These are phyloP conservation scores for Tetanocera ferruginea DNA, from an alignment of 2,888 invertebrate species.

Conservation along the genomic window DNA sequence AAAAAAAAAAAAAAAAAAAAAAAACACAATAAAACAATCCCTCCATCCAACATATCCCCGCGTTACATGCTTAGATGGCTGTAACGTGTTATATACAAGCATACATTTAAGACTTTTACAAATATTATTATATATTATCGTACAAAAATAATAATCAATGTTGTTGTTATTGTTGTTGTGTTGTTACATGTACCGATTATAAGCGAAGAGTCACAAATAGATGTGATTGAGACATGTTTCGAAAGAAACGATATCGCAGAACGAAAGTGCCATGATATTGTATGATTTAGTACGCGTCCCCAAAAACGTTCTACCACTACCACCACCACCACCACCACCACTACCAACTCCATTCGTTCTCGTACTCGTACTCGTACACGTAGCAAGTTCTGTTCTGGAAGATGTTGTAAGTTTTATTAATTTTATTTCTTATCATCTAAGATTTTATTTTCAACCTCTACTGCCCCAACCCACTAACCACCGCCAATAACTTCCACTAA, in stretches of 20 bases:
- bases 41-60: neutral
- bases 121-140: neutral
- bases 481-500: neutral
- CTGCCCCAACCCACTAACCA: too few species aligned
- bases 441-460: too few species aligned
- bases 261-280: slow-evolving; percentile 23
- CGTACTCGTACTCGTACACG: slow-evolving; percentile 15
- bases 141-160: slow-evolving; percentile 55
- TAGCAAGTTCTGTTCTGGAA: slow-evolving; percentile 30
- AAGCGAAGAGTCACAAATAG: slow-evolving; percentile 65
- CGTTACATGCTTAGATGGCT: neutral
- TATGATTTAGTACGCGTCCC: slow-evolving; percentile 32
- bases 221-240: slow-evolving; percentile 56
- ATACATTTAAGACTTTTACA: neutral
- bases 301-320: slow-evolving; percentile 15
- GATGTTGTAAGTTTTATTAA: slow-evolving; percentile 33
- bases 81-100: neutral
- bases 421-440: too few species aligned
- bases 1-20: neutral
- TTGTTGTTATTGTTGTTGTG: slow-evolving; percentile 68
- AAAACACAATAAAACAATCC: neutral
- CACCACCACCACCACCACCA: neutral
- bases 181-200: slow-evolving; percentile 59
- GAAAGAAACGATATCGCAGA: slow-evolving; percentile 44
- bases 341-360: slow-evolving; percentile 29